Conservation (phyloP, 2,888 invertebrate genomes). For the Drosophila infuscata region DNA sequence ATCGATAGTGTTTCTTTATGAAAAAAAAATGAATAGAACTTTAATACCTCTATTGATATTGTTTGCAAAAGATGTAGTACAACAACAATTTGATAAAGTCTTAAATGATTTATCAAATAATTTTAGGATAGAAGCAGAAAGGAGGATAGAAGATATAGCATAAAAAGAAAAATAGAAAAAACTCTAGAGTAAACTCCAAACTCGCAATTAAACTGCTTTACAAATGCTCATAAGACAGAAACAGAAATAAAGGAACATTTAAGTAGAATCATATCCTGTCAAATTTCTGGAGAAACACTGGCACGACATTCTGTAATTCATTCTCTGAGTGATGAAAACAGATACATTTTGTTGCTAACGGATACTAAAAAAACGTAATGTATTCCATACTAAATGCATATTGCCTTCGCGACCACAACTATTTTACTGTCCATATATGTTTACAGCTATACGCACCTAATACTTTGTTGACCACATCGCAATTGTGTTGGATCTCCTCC, state of each 20-base stretch:
- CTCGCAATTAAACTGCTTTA: not conserved
- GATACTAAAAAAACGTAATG: not conserved
- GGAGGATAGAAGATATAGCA: not conserved
- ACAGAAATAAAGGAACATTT: not conserved
- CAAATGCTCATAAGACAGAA: not conserved
- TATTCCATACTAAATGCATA: not conserved
- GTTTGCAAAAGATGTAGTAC: not conserved
- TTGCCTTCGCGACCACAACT: not conserved
- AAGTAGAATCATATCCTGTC: not conserved
- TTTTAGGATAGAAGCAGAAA: not conserved
- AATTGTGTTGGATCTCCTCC: constrained; percentile 99
- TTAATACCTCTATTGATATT: not conserved
- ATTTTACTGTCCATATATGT: not conserved
- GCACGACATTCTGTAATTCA: not conserved
- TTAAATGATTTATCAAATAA: not conserved
- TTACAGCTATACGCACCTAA: constrained; percentile 89
- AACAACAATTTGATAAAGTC: not conserved
- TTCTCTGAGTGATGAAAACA: not conserved
- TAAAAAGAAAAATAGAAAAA: too few species aligned
- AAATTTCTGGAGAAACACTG: not conserved
- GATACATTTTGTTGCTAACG: not conserved
- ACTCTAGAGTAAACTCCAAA: too few species aligned
- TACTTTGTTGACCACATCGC: constrained; percentile 99
- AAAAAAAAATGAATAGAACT: not conserved
- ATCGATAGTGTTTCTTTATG: not conserved